A percentile compares a stretch with the other conserved stretches of the same genome.
Conservation (phyloP, 2,797 vertebrate genomes). For the Sternotherus odoratus region DNA sequence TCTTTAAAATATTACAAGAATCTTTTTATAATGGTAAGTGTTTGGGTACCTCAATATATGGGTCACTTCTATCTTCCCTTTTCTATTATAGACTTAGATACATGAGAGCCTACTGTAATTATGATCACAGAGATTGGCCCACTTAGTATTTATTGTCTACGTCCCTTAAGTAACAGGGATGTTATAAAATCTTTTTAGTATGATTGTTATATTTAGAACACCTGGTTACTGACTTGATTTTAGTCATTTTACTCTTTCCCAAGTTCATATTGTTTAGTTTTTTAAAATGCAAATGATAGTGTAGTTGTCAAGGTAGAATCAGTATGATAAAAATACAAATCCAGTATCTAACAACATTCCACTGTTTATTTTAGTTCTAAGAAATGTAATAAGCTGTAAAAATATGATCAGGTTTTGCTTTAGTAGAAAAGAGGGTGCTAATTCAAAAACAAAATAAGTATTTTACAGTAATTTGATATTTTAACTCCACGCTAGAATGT, state of each 20-base stretch:
- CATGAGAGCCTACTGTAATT: background rate
- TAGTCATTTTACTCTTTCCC: background rate
- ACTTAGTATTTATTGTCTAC: background rate
- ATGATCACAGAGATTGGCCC: background rate
- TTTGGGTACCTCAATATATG: background rate
- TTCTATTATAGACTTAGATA: background rate
- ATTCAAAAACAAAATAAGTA: background rate
- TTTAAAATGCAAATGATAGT: background rate
- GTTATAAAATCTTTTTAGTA: background rate
- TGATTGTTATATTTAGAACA: background rate
- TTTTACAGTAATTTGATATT: background rate
- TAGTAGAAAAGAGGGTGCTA: background rate
- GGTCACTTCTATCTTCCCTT: background rate
- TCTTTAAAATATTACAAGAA: background rate
- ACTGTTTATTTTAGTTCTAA: background rate
- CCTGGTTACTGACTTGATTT: background rate
- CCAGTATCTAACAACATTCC: background rate
- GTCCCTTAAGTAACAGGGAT: background rate
- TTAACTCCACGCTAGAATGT: accelerated
- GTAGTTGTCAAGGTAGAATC: background rate
- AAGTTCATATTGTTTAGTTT: background rate
- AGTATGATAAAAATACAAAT: background rate
- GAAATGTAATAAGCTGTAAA: background rate
- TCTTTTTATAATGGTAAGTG: background rate
- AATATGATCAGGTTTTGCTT: background rate